These are phyloP conservation scores for Vollenhovia emeryi DNA, from an alignment of 1,140 invertebrate species.

Conservation along the genomic window DNA sequence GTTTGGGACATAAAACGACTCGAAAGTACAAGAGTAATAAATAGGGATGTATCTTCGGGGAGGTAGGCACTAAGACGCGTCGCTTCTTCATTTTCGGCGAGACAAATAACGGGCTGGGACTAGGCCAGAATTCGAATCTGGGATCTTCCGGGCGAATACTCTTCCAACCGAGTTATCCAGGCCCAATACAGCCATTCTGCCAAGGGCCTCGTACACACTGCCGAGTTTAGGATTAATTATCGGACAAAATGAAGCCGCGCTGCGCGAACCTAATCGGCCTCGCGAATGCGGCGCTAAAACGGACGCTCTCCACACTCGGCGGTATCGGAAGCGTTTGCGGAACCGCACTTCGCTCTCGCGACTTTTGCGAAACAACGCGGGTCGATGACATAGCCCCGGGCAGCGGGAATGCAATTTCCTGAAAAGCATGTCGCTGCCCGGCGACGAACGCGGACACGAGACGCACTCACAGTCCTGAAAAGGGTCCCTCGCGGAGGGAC, in stretches of 20 bases:
- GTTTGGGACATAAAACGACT: too few species aligned
- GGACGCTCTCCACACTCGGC: neutral
- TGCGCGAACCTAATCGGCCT: slow-evolving; percentile 16
- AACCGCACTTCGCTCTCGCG: neutral
- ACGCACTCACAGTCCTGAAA: neutral
- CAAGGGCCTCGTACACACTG: neutral
- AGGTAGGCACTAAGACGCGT: too few species aligned
- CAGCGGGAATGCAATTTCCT: slow-evolving; percentile 16
- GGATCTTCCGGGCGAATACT: too few species aligned
- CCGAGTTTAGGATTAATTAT: slow-evolving; percentile 24
- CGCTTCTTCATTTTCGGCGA: too few species aligned
- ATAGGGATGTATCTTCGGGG: too few species aligned
- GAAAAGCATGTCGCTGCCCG: slow-evolving; percentile 10
- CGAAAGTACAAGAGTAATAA: too few species aligned
- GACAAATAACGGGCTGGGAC: too few species aligned
- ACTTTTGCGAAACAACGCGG: slow-evolving; percentile 21
- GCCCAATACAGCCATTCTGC: too few species aligned
- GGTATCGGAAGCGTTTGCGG: neutral
- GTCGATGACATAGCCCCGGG: slow-evolving; percentile 9
- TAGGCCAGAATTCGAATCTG: too few species aligned
- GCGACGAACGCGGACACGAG: slow-evolving; percentile 4
- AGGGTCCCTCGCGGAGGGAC: neutral
- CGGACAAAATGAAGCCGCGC: neutral
- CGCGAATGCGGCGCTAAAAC: slow-evolving; percentile 9
- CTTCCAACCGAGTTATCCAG: too few species aligned